Evolutionary conservation across 2,113 vertebrate genomes (phyloP).

Genomic region (Lepus europaeus): DNA sequence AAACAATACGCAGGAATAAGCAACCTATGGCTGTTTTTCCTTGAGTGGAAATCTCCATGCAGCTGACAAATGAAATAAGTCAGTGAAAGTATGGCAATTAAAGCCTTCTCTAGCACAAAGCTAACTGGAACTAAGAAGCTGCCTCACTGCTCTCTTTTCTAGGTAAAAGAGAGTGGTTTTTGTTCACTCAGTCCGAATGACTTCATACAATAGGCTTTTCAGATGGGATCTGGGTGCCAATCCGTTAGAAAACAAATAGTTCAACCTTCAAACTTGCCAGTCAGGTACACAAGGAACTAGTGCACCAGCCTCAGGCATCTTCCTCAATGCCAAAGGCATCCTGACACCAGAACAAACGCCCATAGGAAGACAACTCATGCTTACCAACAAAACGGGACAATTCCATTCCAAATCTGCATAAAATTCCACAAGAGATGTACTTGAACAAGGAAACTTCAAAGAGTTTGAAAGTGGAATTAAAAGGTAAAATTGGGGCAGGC

Average conservation of each 20-base stretch:
- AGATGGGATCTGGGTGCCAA: neutral
- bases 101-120: neutral
- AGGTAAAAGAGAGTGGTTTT: conserved; percentile 61
- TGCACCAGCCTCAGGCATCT: neutral
- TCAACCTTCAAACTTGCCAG: conserved; percentile 34
- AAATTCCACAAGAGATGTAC: neutral
- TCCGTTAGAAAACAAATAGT: conserved; percentile 32
- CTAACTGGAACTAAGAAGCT: neutral
- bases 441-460: neutral
- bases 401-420: neutral
- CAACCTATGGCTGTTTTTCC: neutral
- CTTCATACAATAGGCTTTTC: neutral
- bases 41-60: conserved; percentile 27
- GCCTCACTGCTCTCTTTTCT: conserved; percentile 9
- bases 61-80: conserved; percentile 40
- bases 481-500: too few species aligned
- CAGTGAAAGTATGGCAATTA: neutral
- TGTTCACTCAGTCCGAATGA: conserved; percentile 50
- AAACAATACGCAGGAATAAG: conserved; percentile 22
- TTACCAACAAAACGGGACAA: neutral
- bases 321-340: neutral
- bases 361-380: neutral
- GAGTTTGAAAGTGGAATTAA: too few species aligned
- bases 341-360: neutral
- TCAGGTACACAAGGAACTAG: conserved; percentile 11